These are phyloP conservation scores for Trisateles emortualis DNA, from an alignment of 2,888 invertebrate genomes.

Conservation along the genomic window DNA sequence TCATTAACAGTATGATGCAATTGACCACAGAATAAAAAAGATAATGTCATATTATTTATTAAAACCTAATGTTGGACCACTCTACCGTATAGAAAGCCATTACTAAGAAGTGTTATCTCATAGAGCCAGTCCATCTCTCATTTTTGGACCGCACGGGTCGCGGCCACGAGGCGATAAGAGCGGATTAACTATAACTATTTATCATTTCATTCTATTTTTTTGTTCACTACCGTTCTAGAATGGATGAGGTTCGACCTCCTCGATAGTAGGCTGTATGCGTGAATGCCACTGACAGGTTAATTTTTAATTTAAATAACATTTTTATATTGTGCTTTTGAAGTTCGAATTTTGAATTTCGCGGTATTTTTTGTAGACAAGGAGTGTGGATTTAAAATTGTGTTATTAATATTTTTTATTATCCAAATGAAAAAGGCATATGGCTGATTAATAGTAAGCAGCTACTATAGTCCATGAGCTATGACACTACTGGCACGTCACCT, in stretches of 20 bases:
- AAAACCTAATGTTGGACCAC: slow-evolving; percentile 50
- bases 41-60: slow-evolving; percentile 44
- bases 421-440: no score
- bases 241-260: slow-evolving; percentile 68
- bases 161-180: slow-evolving; percentile 75
- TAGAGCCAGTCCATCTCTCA: slow-evolving; percentile 78
- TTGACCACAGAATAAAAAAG: slow-evolving; percentile 19
- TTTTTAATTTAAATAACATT: slow-evolving; percentile 28
- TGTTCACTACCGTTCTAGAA: slow-evolving; percentile 77
- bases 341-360: slow-evolving; percentile 18
- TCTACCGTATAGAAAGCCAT: slow-evolving; percentile 70
- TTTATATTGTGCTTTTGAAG: neutral
- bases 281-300: slow-evolving; percentile 51
- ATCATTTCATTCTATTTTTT: slow-evolving; percentile 80
- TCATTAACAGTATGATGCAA: slow-evolving; percentile 13
- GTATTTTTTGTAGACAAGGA: neutral
- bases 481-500: no score
- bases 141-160: slow-evolving; percentile 85
- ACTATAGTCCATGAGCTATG: no score
- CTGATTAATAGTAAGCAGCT: no score
- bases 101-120: slow-evolving; percentile 81
- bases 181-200: slow-evolving; percentile 85
- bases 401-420: no score
- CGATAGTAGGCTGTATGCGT: slow-evolving; percentile 46
- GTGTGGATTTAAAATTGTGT: no score